phyloP scores from a whole-genome alignment of 2,113 vertebrate genomes.

The Labeo rohita region DNA sequence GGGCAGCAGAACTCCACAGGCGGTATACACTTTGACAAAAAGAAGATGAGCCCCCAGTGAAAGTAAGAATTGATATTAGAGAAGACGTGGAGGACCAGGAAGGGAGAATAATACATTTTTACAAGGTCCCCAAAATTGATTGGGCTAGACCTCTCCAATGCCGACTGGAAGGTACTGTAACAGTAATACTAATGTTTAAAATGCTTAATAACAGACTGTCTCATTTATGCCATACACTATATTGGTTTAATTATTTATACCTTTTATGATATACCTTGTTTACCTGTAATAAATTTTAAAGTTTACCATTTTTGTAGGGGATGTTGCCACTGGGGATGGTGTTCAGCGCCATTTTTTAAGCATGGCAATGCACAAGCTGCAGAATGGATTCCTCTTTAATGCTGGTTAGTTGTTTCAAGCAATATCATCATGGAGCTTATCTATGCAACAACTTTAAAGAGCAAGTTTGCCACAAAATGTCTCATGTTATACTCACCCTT shows the following conservation, averaged over 20 bases:
- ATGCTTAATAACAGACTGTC: no score
- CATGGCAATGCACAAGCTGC: constrained; percentile 12
- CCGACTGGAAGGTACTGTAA: constrained; percentile 7
- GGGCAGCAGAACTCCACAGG: background rate
- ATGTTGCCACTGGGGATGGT: constrained; percentile 10
- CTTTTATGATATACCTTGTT: background rate
- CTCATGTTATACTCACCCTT: background rate
- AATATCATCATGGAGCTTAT: background rate
- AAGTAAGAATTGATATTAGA: constrained; percentile 16
- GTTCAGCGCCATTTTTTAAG: background rate
- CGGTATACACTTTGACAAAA: background rate
- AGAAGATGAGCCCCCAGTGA: constrained; percentile 15
- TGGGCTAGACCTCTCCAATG: constrained; percentile 13
- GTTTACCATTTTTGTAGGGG: background rate
- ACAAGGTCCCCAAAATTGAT: constrained; percentile 26
- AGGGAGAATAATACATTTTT: constrained; percentile 11
- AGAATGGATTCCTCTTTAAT: constrained; percentile 6
- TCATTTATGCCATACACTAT: background rate
- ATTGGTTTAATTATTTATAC: background rate
- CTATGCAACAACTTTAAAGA: background rate
- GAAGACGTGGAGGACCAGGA: constrained; percentile 24
- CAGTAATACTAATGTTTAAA: no score
- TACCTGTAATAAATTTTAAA: background rate
- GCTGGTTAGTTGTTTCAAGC: background rate
- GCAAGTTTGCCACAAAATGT: background rate